These are phyloP conservation scores for Athalia rosae DNA, from an alignment of 2,888 invertebrate genomes.

Conservation along the genomic window DNA sequence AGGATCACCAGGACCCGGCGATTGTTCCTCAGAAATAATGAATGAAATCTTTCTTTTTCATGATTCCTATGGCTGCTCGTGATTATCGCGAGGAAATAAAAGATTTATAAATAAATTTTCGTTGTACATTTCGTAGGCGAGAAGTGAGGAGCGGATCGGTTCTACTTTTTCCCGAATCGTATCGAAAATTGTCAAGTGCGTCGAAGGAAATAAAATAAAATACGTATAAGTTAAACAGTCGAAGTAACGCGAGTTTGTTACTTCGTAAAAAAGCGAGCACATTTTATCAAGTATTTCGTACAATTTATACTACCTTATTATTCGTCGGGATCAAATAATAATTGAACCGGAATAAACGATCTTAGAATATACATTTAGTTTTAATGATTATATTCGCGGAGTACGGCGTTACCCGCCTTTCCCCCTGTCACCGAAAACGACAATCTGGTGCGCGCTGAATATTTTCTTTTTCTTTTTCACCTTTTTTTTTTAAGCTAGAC, in stretches of 20 bases:
- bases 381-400: conserved; percentile 22
- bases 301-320: not conserved
- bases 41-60: too few species aligned
- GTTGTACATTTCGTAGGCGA: too few species aligned
- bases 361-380: conserved; percentile 6
- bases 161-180: too few species aligned
- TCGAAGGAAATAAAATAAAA: not conserved
- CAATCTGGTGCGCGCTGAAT: not conserved
- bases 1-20: too few species aligned
- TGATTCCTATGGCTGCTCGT: too few species aligned
- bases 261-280: conserved; percentile 6
- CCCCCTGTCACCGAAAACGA: not conserved
- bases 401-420: conserved; percentile 13
- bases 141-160: too few species aligned
- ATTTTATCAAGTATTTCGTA: conserved; percentile 38
- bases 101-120: too few species aligned
- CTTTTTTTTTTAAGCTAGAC: not conserved
- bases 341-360: not conserved
- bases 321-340: not conserved
- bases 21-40: too few species aligned
- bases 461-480: not conserved
- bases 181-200: too few species aligned
- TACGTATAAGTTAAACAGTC: not conserved
- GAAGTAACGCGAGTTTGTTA: conserved; percentile 34
- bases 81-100: too few species aligned